A percentile compares a stretch with the other conserved stretches of the same genome.
These are phyloP conservation scores for Geodia barretti DNA, from an alignment of 37 sponge, comb jelly and placozoan species.

Conservation along the genomic window DNA sequence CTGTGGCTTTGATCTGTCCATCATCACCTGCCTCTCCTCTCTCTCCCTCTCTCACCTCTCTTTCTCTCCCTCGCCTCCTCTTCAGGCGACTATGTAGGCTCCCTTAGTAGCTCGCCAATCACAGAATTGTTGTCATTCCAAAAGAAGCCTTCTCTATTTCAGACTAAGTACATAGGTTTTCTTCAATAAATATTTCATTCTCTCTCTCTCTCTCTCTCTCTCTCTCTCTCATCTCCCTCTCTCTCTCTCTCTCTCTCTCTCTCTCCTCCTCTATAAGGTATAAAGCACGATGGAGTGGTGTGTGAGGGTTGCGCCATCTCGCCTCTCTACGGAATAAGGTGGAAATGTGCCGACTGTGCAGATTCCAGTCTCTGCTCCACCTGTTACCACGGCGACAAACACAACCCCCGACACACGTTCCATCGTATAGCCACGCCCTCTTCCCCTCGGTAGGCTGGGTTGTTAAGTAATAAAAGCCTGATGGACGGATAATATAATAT, in stretches of 20 bases:
- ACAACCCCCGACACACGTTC: slow-evolving; percentile 69
- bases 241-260: too few relatives aligned
- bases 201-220: not conserved
- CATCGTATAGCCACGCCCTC: slow-evolving; percentile 46
- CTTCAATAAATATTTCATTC: too few relatives aligned
- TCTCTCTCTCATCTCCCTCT: too few relatives aligned
- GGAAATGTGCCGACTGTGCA: slow-evolving; percentile 76
- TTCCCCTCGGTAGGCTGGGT: slow-evolving; percentile 54
- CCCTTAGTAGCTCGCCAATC: too few relatives aligned
- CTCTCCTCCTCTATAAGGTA: slow-evolving; percentile 31
- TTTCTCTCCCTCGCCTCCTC: too few relatives aligned
- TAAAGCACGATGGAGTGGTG: slow-evolving; percentile 60
- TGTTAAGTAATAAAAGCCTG: not conserved
- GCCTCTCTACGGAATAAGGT: slow-evolving; percentile 75
- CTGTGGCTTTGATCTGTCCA: too few relatives aligned
- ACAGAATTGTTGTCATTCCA: too few relatives aligned
- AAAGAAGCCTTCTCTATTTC: too few relatives aligned
- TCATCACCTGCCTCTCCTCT: too few relatives aligned
- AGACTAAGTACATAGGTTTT: too few relatives aligned
- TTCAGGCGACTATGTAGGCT: too few relatives aligned
- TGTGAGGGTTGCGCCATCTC: slow-evolving; percentile 73
- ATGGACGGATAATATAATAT: not conserved
- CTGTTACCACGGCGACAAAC: slow-evolving; percentile 90
- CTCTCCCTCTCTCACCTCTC: too few relatives aligned
- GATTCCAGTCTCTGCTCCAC: slow-evolving; percentile 70